A percentile compares a stretch with the other conserved stretches of the same genome.
These are phyloP conservation scores for Anthonomus grandis DNA, from an alignment of 1,140 invertebrate genomes.

Conservation along the genomic window DNA sequence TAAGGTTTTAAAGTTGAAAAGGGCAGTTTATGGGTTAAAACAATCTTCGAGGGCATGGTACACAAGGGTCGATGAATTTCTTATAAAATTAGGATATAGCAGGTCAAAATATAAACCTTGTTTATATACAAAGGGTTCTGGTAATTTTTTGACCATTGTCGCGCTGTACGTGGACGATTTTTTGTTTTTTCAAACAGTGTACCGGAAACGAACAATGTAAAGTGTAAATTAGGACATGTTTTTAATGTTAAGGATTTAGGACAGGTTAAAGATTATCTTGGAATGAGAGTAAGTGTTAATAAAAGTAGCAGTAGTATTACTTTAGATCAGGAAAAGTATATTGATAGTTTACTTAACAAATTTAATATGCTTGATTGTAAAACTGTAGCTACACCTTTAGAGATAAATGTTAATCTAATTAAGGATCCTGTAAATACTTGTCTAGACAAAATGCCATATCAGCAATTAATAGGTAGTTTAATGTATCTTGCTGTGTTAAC, in stretches of 20 bases:
- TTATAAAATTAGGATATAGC: conserved; percentile 34
- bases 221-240: conserved; percentile 17
- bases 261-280: conserved; percentile 31
- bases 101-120: conserved; percentile 42
- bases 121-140: conserved; percentile 36
- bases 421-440: conserved; percentile 1
- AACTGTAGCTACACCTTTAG: conserved; percentile 25
- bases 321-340: conserved; percentile 32
- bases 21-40: conserved; percentile 43
- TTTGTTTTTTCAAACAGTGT: conserved; percentile 23
- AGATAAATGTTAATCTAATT: conserved; percentile 28
- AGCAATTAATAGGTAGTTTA: conserved; percentile 47
- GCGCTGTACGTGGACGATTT: conserved; percentile 23
- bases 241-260: conserved; percentile 41
- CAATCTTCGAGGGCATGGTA: conserved; percentile 40
- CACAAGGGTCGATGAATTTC: conserved; percentile 31
- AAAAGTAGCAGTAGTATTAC: conserved; percentile 10
- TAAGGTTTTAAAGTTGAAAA: conserved; percentile 34
- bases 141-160: conserved; percentile 33
- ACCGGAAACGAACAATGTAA: conserved; percentile 20
- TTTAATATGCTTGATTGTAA: conserved; percentile 31
- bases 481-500: conserved; percentile 49
- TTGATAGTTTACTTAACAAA: conserved; percentile 19
- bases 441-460: conserved; percentile 34
- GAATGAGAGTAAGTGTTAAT: conserved; percentile 32